Evolutionary conservation across 2,797 vertebrate species (phyloP), one percentile per base, ranked within the genome.

Genomic region (Malurus leucopterus): DNA sequence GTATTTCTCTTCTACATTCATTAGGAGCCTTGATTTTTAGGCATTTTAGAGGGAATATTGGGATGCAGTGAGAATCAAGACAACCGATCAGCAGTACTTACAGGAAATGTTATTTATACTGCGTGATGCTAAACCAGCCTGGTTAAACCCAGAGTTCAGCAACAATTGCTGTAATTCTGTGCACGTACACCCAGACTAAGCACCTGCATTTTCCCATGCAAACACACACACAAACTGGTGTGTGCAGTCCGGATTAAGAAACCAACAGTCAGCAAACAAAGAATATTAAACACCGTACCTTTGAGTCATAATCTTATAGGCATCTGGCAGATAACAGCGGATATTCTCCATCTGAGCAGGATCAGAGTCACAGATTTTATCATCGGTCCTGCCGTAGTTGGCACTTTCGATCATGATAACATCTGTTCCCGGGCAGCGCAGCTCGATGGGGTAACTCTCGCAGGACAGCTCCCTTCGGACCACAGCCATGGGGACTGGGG

Each of bases 321-420:
- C 99, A 93, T 99, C 99, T 54, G 99, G 99, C 92, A 99, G 98
- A 96, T 99, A 99, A 96, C 99, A 99, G 86, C 98, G 98, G 29
- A 99, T 99, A 96, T 99, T 99, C 96, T 99, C 99, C 99, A 99
- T 99, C 97, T 99, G 99, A 71, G 99, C 99, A 9, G 98, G 99
- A 96, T 99, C 99, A 6, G 99, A 99, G 74, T 99, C 99, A 24
- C 99, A 99, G 95, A 99, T 99, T 97, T 99, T 99, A 96, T 99
- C 99, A 8, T 99, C 99, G 0, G 99, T 99, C 95, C 99, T 98
- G 29, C 99, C 99, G 3, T 99, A 99, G 98, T 99, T 99, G 97
- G 99, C 99, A 91, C 99, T 99, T 96, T 99, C 99, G 3, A 99
- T 99, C 99, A 99, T 99, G 97, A 99, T 99, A 95, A 99, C 99